Conservation (phyloP, 2,888 invertebrate genomes). For the Parthenolecanium corni region DNA sequence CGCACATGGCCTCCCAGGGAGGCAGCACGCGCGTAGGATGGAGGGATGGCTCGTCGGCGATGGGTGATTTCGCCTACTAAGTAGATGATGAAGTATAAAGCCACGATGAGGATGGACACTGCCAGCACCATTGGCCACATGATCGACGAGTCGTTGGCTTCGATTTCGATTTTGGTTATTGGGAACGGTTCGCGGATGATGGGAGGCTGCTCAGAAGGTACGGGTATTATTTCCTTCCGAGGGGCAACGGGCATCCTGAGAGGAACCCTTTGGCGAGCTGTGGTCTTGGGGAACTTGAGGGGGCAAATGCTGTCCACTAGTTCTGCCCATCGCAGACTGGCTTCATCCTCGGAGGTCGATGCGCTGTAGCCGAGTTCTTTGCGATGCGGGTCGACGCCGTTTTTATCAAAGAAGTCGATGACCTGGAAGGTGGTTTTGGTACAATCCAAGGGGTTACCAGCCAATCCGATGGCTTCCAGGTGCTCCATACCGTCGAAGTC, state of each 20-base stretch:
- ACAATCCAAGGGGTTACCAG: slow-evolving; percentile 56
- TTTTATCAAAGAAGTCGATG: slow-evolving; percentile 50
- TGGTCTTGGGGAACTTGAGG: background rate
- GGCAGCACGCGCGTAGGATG: slow-evolving; percentile 12
- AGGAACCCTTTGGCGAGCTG: background rate
- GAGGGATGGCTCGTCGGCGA: slow-evolving; percentile 10
- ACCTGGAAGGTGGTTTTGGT: slow-evolving; percentile 54
- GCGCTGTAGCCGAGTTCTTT: slow-evolving; percentile 32
- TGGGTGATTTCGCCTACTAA: slow-evolving; percentile 22
- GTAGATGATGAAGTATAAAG: slow-evolving; percentile 19
- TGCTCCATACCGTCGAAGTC: slow-evolving; percentile 32
- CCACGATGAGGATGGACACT: slow-evolving; percentile 10
- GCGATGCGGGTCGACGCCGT: slow-evolving; percentile 46
- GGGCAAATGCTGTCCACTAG: slow-evolving; percentile 38
- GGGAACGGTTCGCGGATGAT: slow-evolving; percentile 6
- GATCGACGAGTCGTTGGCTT: background rate
- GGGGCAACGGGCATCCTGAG: background rate
- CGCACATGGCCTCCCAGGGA: slow-evolving; percentile 29
- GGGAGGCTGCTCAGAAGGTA: background rate
- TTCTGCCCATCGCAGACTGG: slow-evolving; percentile 39
- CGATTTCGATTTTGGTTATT: slow-evolving; percentile 18
- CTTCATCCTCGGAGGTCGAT: slow-evolving; percentile 34
- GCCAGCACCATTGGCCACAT: slow-evolving; percentile 21
- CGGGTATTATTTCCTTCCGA: no score
- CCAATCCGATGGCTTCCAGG: slow-evolving; percentile 45